Conservation (phyloP, 2,888 invertebrate species). For the Drymonia ruficornis region DNA sequence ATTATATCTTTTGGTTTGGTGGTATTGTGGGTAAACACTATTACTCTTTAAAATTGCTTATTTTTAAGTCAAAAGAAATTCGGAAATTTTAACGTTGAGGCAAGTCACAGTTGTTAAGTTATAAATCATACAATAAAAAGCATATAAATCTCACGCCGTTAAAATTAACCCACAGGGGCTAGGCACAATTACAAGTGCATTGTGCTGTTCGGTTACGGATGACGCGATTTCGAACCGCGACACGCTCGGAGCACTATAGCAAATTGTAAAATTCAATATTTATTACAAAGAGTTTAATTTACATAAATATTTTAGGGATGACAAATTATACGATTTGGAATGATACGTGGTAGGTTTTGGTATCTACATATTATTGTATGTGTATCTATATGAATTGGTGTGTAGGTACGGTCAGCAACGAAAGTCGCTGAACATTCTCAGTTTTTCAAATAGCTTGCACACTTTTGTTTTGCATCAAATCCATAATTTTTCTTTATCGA, state of each 20-base stretch:
- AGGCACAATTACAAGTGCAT: slow-evolving; percentile 58
- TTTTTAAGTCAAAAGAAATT: too few relatives aligned
- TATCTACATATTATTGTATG: too few relatives aligned
- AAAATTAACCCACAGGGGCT: slow-evolving; percentile 35
- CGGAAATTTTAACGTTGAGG: not conserved
- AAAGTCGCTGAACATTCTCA: too few relatives aligned
- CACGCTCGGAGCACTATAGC: slow-evolving; percentile 46
- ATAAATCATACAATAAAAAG: slow-evolving; percentile 31
- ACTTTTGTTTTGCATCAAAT: too few relatives aligned
- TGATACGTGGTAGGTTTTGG: not conserved
- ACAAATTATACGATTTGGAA: not conserved
- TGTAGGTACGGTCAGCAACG: too few relatives aligned
- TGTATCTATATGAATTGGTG: too few relatives aligned
- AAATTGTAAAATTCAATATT: slow-evolving; percentile 62
- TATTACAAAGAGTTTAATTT: slow-evolving; percentile 41
- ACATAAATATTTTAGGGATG: not conserved
- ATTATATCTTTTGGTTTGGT: too few relatives aligned
- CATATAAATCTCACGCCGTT: slow-evolving; percentile 24
- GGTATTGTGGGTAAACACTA: too few relatives aligned
- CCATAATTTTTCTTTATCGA: too few relatives aligned
- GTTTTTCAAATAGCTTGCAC: too few relatives aligned
- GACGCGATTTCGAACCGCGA: slow-evolving; percentile 47
- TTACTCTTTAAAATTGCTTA: too few relatives aligned
- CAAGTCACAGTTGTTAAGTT: not conserved
- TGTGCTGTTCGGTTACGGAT: slow-evolving; percentile 56